phyloP scores from a whole-genome alignment of 2,888 invertebrate genomes.

The Cheilosia vulpina region DNA sequence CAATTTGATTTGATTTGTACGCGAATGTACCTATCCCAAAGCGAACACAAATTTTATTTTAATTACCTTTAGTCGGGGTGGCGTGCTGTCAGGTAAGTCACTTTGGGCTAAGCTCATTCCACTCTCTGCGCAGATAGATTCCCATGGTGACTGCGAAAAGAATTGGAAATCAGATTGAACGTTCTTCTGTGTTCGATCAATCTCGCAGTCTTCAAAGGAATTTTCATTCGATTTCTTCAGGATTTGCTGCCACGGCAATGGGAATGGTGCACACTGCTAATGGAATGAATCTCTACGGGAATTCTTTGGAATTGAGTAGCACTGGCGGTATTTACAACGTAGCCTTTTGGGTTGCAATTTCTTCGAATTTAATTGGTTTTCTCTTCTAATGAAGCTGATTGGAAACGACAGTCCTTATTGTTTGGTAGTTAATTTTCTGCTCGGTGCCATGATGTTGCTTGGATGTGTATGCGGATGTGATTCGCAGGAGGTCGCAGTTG shows the following conservation, averaged over 20 bases:
- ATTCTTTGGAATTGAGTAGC: slow-evolving; percentile 16
- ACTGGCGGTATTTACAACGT: slow-evolving; percentile 27
- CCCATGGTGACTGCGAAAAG: slow-evolving; percentile 22
- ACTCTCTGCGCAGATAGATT: not conserved
- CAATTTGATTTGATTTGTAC: not conserved
- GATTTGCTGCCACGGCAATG: slow-evolving; percentile 18
- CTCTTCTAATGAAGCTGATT: slow-evolving; percentile 40
- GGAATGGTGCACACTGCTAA: not conserved
- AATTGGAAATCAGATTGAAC: slow-evolving; percentile 21
- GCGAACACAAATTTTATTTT: slow-evolving; percentile 59
- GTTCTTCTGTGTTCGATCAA: slow-evolving; percentile 27
- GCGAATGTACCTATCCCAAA: slow-evolving; percentile 22
- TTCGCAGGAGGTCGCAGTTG: not conserved
- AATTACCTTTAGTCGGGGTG: slow-evolving; percentile 54
- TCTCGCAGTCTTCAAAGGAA: slow-evolving; percentile 32
- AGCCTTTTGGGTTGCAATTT: slow-evolving; percentile 46
- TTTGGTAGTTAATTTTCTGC: slow-evolving; percentile 10
- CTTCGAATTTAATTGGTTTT: slow-evolving; percentile 63
- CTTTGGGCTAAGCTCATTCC: not conserved
- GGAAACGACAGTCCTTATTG: slow-evolving; percentile 38
- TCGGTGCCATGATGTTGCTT: not conserved
- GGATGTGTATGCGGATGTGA: not conserved
- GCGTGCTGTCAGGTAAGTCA: not conserved
- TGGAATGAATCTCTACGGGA: slow-evolving; percentile 11
- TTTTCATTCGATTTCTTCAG: slow-evolving; percentile 3